A percentile compares a stretch with the other conserved stretches of the same genome.
Evolutionary conservation across 2,888 invertebrate species (phyloP).

Genomic region (Nomada hirtipes): DNA sequence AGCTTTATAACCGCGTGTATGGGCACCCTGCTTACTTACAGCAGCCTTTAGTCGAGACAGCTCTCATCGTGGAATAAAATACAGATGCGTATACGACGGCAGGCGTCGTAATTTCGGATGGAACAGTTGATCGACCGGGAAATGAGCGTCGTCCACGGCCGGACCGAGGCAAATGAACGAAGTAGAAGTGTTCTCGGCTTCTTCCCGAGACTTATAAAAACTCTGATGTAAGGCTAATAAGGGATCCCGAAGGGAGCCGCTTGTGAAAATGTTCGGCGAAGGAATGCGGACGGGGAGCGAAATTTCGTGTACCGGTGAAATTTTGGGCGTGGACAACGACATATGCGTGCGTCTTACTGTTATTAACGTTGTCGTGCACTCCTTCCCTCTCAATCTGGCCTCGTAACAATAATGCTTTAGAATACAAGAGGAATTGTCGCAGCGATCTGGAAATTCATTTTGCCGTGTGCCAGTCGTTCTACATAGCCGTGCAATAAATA

Average conservation of each 20-base stretch:
- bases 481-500: neutral
- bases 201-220: slow-evolving; percentile 8
- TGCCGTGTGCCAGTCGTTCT: too few relatives aligned
- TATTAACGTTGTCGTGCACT: neutral
- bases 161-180: slow-evolving; percentile 6
- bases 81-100: neutral
- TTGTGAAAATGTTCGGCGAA: neutral
- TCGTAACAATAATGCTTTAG: neutral
- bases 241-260: neutral
- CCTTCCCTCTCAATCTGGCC: neutral
- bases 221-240: slow-evolving; percentile 16
- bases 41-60: neutral
- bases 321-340: neutral
- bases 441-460: neutral
- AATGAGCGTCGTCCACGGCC: slow-evolving; percentile 2
- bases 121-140: neutral
- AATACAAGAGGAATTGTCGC: too few relatives aligned
- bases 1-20: neutral
- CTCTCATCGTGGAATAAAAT: neutral
- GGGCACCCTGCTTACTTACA: neutral
- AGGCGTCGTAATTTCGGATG: neutral
- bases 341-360: neutral
- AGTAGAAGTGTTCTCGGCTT: neutral
- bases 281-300: slow-evolving; percentile 1
- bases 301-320: neutral